Evolutionary conservation across 2,113 vertebrate genomes (phyloP).

Genomic region (Callaeas wilsoni): DNA sequence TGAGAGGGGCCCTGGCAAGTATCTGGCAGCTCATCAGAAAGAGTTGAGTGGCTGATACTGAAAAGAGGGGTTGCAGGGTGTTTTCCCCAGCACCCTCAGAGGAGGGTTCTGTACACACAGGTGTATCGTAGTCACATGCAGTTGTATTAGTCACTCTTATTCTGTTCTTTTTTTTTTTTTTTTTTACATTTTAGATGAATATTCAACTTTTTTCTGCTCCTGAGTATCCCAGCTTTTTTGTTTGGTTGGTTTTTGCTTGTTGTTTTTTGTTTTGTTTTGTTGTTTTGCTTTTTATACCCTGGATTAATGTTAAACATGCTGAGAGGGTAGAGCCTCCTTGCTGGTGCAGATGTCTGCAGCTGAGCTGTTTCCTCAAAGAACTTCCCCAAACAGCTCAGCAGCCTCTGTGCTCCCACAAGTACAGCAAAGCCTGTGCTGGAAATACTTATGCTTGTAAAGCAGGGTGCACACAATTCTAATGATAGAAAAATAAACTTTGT

Average conservation of each 20-base stretch:
- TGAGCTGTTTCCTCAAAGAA: neutral
- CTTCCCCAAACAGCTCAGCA: neutral
- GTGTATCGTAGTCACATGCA: neutral
- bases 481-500: neutral
- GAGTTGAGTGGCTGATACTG: neutral
- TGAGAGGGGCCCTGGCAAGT: neutral
- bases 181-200: neutral
- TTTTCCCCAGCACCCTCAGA: neutral
- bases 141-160: neutral
- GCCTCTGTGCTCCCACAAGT: neutral
- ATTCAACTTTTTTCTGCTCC: neutral
- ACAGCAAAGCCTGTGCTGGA: neutral
- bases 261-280: neutral
- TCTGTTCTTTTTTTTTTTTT: neutral
- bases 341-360: neutral
- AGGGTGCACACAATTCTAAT: neutral
- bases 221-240: neutral
- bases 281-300: fast-evolving
- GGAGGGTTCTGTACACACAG: neutral
- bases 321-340: neutral
- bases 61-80: neutral
- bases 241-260: neutral
- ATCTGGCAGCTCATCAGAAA: neutral
- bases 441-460: neutral
- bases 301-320: neutral